Percentiles rank a stretch among this genome's conserved stretches.
Evolutionary conservation across 2,113 vertebrate species (phyloP).

Genomic region (Etia nguti): DNA sequence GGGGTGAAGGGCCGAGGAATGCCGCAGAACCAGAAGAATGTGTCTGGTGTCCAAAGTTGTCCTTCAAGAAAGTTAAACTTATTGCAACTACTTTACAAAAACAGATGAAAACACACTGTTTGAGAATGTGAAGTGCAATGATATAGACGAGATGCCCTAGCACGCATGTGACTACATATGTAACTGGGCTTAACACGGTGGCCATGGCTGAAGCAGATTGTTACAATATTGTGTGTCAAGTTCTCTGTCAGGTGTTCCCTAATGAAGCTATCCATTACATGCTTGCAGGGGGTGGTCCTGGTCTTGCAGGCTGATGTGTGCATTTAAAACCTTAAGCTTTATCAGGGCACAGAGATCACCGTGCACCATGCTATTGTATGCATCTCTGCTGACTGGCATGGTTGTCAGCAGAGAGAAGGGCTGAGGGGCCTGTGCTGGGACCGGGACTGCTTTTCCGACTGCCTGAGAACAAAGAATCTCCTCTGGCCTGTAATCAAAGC

Average conservation of each 20-base stretch:
- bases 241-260: constrained; percentile 48
- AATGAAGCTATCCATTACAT: constrained; percentile 65
- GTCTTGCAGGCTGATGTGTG: constrained; percentile 41
- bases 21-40: constrained; percentile 31
- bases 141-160: constrained; percentile 7
- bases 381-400: constrained; percentile 43
- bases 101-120: neutral
- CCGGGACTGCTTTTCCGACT: constrained; percentile 46
- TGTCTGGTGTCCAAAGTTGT: constrained; percentile 11
- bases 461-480: constrained; percentile 68
- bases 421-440: constrained; percentile 32
- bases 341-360: constrained; percentile 44
- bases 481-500: constrained; percentile 73
- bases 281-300: constrained; percentile 47
- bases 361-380: constrained; percentile 51
- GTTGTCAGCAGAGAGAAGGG: constrained; percentile 52
- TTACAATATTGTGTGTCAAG: constrained; percentile 43
- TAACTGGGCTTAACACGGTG: neutral
- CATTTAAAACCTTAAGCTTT: constrained; percentile 59
- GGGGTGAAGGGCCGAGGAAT: constrained; percentile 34
- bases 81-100: neutral
- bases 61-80: neutral
- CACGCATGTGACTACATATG: constrained; percentile 24
- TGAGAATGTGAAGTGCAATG: neutral
- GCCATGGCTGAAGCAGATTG: constrained; percentile 17